These are phyloP conservation scores for Cottus gobio DNA, from an alignment of 2,113 vertebrate species.

Conservation along the genomic window DNA sequence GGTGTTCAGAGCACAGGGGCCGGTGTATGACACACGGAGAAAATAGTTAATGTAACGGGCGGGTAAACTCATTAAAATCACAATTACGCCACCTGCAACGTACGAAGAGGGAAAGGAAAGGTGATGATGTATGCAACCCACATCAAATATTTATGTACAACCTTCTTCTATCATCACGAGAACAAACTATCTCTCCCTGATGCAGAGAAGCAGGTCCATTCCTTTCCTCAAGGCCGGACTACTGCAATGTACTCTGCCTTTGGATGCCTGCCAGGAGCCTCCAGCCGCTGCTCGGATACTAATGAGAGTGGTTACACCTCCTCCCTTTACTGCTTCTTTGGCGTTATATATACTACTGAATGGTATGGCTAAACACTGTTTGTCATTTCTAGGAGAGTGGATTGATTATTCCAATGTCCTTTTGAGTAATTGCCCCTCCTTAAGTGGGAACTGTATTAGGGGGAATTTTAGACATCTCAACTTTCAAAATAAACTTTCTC, in stretches of 20 bases:
- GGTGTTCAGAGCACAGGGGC: background rate
- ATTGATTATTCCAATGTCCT: slow-evolving; percentile 5
- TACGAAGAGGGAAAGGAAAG: background rate
- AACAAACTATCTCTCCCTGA: slow-evolving; percentile 8
- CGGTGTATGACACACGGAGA: slow-evolving; percentile 17
- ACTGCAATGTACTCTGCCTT: background rate
- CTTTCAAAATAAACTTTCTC: background rate
- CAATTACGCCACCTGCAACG: background rate
- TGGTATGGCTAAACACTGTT: background rate
- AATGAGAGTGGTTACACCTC: slow-evolving; percentile 23
- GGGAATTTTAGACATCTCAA: background rate
- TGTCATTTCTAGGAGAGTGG: background rate
- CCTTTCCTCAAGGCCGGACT: slow-evolving; percentile 20
- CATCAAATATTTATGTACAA: slow-evolving; percentile 12
- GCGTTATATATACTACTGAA: background rate
- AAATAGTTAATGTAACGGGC: slow-evolving; percentile 7
- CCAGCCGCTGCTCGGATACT: slow-evolving; percentile 26
- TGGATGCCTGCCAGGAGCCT: slow-evolving; percentile 35
- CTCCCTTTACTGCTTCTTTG: slow-evolving; percentile 3
- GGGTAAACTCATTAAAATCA: slow-evolving; percentile 9
- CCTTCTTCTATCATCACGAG: background rate
- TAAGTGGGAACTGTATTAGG: slow-evolving; percentile 1
- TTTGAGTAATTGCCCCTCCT: slow-evolving; percentile 1
- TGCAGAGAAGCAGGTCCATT: slow-evolving; percentile 20
- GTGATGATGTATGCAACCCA: background rate